Evolutionary conservation across 2,113 vertebrate genomes (phyloP).

Genomic region (Shinisaurus crocodilurus): DNA sequence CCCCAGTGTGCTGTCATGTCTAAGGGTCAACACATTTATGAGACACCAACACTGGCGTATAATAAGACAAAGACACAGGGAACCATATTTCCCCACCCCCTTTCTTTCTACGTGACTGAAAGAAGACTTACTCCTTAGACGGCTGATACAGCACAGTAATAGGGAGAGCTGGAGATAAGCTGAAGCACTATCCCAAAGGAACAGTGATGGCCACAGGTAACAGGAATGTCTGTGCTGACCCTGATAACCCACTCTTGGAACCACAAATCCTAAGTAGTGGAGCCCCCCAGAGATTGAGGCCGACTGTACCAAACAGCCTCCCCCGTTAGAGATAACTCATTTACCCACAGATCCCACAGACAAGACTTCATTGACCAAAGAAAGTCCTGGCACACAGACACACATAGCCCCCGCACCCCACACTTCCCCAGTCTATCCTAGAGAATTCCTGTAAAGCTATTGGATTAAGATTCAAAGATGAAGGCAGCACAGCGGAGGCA

Average conservation of each 20-base stretch:
- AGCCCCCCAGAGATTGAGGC: slow-evolving; percentile 5
- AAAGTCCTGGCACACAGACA: slow-evolving; percentile 8
- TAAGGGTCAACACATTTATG: too few species aligned
- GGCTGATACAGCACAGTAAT: not conserved
- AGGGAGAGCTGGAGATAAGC: slow-evolving; percentile 10
- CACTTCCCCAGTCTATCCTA: slow-evolving; percentile 12
- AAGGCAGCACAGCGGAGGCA: slow-evolving; percentile 55
- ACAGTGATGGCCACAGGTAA: not conserved
- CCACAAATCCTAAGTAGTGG: slow-evolving; percentile 11
- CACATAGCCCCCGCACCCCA: not conserved
- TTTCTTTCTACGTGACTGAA: slow-evolving; percentile 1
- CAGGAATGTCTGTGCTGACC: slow-evolving; percentile 23
- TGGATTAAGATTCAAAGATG: slow-evolving; percentile 72
- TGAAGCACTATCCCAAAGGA: not conserved
- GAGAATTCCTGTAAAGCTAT: slow-evolving; percentile 42
- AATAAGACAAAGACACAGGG: not conserved
- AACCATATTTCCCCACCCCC: not conserved
- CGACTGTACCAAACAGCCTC: slow-evolving; percentile 27
- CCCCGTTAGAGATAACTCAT: slow-evolving; percentile 9
- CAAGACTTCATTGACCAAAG: slow-evolving; percentile 23
- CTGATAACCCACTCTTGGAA: slow-evolving; percentile 17
- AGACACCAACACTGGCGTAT: not conserved
- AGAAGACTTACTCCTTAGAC: not conserved
- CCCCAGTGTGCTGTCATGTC: not conserved
- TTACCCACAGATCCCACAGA: slow-evolving; percentile 18